These are phyloP conservation scores for Actenoides hombroni DNA, from an alignment of 2,113 vertebrate species.

Conservation along the genomic window DNA sequence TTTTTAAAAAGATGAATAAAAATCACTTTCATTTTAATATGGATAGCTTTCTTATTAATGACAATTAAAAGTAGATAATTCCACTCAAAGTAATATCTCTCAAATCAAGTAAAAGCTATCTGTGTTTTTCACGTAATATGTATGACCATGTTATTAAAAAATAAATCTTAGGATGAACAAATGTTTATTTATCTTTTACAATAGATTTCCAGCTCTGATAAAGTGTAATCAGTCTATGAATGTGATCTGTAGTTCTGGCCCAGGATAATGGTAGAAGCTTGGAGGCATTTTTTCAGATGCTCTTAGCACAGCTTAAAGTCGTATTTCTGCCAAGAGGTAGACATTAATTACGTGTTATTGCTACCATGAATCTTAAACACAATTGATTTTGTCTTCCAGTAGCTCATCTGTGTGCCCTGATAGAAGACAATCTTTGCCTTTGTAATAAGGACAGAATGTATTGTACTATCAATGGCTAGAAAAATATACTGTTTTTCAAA, in stretches of 20 bases:
- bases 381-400: background rate
- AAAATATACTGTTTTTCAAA: background rate
- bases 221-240: background rate
- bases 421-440: background rate
- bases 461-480: background rate
- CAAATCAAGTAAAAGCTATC: background rate
- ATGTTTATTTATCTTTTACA: background rate
- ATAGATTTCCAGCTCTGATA: background rate
- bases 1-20: background rate
- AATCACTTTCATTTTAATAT: background rate
- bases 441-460: background rate
- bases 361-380: accelerated
- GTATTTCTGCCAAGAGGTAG: background rate
- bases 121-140: background rate
- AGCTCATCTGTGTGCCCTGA: background rate
- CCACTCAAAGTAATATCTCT: background rate
- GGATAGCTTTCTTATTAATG: background rate
- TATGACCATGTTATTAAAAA: background rate
- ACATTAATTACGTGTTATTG: background rate
- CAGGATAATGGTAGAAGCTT: background rate
- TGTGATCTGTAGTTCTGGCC: background rate
- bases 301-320: background rate
- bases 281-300: background rate
- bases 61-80: background rate
- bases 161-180: background rate